A percentile compares a stretch with the other conserved stretches of the same genome.
Conservation (phyloP, 2,888 invertebrate species). For the Brenthis ino region DNA sequence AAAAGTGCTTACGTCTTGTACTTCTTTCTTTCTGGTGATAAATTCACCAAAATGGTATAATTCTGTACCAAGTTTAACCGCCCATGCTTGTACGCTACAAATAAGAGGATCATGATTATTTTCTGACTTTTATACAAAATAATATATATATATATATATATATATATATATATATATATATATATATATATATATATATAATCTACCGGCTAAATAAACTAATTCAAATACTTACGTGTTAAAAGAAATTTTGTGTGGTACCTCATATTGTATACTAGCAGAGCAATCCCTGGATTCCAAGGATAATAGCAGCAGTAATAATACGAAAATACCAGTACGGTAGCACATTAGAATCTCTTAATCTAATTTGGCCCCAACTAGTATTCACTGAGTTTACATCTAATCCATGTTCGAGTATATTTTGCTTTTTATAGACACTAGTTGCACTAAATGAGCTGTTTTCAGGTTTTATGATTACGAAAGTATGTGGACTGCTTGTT, state of each 20-base stretch:
- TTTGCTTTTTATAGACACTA: slow-evolving; percentile 29
- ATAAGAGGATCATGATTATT: neutral
- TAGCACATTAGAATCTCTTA: slow-evolving; percentile 76
- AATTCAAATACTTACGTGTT: slow-evolving; percentile 64
- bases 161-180: too few relatives aligned
- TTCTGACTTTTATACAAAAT: neutral
- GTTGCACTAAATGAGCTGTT: slow-evolving; percentile 24
- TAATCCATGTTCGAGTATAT: slow-evolving; percentile 45
- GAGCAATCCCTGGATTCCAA: slow-evolving; percentile 73
- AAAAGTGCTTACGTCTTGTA: slow-evolving; percentile 85
- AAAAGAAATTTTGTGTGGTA: slow-evolving; percentile 65
- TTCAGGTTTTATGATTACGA: slow-evolving; percentile 24
- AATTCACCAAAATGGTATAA: slow-evolving; percentile 90
- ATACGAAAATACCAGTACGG: slow-evolving; percentile 58
- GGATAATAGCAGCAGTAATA: slow-evolving; percentile 65
- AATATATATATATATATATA: neutral
- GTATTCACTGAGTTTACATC: slow-evolving; percentile 38
- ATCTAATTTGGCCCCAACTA: slow-evolving; percentile 49
- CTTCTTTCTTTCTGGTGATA: slow-evolving; percentile 89
- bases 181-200: slow-evolving; percentile 15
- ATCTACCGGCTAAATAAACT: neutral
- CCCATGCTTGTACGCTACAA: slow-evolving; percentile 89
- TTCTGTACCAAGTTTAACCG: slow-evolving; percentile 90
- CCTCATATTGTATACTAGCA: slow-evolving; percentile 70
- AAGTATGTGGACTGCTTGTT: slow-evolving; percentile 36